Base-by-base conservation (phyloP, 2,113 vertebrate genomes). In the Takifugu flavidus region DNA sequence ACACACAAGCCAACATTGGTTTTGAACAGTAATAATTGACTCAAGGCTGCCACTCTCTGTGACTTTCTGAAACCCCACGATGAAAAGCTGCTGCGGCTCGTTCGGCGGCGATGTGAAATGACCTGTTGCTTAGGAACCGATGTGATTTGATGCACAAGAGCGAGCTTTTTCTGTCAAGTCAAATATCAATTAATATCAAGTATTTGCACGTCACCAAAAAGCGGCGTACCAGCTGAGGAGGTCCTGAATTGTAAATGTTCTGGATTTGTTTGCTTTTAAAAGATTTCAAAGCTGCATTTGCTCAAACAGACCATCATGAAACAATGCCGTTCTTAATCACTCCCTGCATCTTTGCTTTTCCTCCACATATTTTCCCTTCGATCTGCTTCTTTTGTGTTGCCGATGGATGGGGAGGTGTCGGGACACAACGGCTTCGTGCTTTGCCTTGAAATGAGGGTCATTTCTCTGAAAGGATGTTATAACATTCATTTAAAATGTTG, bases 81-180 rank as follows among this genome's bases (percentile, higher is more conserved):
- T 84, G 87, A 88, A 90, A 83, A 84, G 84, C 83, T 74, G 70
- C 74, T 70, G 74, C 83, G 81, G 72, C 70, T 71, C 8, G 12
- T 67, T 74, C 56, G 63, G 66, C 59, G 25, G 71, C 83, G 79
- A 82, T 84, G 71, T 84, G 79, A 81, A 86, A 82, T 87, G 70
- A 89, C 87, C 82, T 91, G 91, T 92, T 92, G 91, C 91, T 89
- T 90, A 88, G 91, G 69, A 91, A 92, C 91, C 80, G 52, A 29
- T 67, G 56, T 73, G 82, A 82, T 78, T 88, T 70, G 34, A 69
- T 77, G 62, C 66, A 70, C 78, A 26, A 57, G 56, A 61, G 61
- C 28, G 44, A 74, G 56, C 71, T 39, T 62, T 75, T 43, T 15
- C 0, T 12, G 11, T 49, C 28, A 12, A 61, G 25, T 56, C 43